phyloP scores from a whole-genome alignment of 2,113 vertebrate genomes.

The Motacilla alba region DNA sequence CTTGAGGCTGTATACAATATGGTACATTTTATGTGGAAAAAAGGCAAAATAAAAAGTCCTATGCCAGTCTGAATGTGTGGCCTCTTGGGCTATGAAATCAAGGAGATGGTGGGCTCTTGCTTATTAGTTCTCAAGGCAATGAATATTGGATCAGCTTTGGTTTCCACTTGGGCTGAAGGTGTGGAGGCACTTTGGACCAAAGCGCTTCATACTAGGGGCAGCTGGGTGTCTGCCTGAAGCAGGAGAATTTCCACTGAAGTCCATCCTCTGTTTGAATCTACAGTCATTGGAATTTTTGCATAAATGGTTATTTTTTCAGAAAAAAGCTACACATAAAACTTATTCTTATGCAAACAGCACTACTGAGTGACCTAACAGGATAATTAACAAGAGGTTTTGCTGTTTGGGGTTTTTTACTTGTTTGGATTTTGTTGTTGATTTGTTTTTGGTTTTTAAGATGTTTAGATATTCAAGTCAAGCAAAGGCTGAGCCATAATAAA shows the following conservation, averaged over 20 bases:
- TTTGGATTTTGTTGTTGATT: background rate
- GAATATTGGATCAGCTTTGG: background rate
- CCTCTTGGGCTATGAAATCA: background rate
- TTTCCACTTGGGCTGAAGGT: background rate
- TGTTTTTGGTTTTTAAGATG: background rate
- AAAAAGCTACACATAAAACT: background rate
- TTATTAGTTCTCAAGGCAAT: background rate
- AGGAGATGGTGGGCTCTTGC: background rate
- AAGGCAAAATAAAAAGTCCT: background rate
- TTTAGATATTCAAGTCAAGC: background rate
- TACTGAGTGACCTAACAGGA: background rate
- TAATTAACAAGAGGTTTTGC: background rate
- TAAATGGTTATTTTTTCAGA: background rate
- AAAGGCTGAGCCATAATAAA: background rate
- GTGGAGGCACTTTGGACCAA: background rate
- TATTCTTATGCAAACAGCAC: background rate
- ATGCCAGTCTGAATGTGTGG: background rate
- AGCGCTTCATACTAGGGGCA: background rate
- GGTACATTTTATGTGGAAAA: background rate
- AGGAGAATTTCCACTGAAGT: background rate
- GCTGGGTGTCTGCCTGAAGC: background rate
- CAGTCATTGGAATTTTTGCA: background rate
- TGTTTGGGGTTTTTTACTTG: background rate
- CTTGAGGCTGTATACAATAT: background rate
- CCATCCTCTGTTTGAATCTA: background rate